These are phyloP conservation scores for Rana temporaria DNA, from an alignment of 2,113 vertebrate genomes.

Conservation along the genomic window DNA sequence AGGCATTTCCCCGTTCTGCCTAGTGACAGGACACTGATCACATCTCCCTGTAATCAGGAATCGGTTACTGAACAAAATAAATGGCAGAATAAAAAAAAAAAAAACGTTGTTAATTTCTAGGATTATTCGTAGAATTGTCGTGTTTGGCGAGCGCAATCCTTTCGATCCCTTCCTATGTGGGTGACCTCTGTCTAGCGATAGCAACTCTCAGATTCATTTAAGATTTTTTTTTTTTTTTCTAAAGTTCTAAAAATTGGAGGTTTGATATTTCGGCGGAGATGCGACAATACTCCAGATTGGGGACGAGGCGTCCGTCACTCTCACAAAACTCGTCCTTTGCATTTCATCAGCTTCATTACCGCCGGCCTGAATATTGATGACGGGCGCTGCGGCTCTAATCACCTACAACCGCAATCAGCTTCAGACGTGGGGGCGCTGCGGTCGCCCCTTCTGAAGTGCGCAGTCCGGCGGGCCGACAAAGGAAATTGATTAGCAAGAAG, in stretches of 20 bases:
- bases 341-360: constrained; percentile 19
- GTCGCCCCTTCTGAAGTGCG: background rate
- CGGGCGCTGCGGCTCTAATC: constrained; percentile 12
- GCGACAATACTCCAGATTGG: background rate
- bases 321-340: background rate
- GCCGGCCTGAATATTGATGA: constrained; percentile 37
- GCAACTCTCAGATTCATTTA: no score
- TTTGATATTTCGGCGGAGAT: background rate
- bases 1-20: no score
- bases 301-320: background rate
- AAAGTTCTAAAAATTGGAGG: background rate
- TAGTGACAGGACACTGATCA: no score
- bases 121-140: no score
- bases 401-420: constrained; percentile 29
- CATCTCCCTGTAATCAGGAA: no score
- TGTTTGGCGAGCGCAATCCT: no score
- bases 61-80: no score
- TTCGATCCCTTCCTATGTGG: no score
- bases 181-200: no score
- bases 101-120: no score
- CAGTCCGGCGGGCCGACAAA: background rate
- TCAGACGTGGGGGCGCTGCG: background rate
- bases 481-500: background rate
- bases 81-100: no score
- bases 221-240: background rate